Evolutionary conservation across 2,797 vertebrate genomes (phyloP).

Genomic region (Champsocephalus esox): DNA sequence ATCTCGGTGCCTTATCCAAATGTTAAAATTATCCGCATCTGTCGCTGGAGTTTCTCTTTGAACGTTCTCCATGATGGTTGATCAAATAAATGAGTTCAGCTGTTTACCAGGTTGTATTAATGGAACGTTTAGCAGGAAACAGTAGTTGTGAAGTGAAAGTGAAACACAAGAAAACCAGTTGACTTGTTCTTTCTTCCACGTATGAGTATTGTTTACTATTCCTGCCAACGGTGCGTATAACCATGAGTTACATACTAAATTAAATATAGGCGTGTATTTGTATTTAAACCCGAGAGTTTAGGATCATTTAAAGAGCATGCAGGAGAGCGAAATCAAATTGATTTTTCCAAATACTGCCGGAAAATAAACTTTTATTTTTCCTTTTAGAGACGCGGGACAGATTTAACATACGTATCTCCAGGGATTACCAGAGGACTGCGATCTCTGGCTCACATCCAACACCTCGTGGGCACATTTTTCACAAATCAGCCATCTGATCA

Average conservation of each 20-base stretch:
- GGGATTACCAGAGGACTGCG: conserved; percentile 53
- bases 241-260: background rate
- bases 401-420: conserved; percentile 15
- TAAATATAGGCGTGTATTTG: background rate
- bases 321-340: background rate
- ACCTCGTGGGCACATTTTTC: conserved; percentile 61
- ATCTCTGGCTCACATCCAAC: conserved; percentile 73
- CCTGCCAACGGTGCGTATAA: background rate
- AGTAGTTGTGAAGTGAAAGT: background rate
- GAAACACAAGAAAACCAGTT: background rate
- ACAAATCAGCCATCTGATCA: conserved; percentile 69
- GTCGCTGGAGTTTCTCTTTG: background rate
- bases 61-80: background rate
- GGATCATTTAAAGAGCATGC: background rate
- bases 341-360: background rate
- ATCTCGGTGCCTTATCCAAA: background rate
- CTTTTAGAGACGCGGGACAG: background rate
- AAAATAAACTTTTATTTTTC: background rate
- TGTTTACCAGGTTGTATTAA: background rate
- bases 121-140: too few species aligned
- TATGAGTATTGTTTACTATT: too few species aligned
- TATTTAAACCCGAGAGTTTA: background rate
- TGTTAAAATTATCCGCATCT: background rate
- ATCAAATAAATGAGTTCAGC: background rate
- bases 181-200: background rate